These are phyloP conservation scores for Callorhinus ursinus DNA, from an alignment of 2,113 vertebrate species.

Conservation along the genomic window DNA sequence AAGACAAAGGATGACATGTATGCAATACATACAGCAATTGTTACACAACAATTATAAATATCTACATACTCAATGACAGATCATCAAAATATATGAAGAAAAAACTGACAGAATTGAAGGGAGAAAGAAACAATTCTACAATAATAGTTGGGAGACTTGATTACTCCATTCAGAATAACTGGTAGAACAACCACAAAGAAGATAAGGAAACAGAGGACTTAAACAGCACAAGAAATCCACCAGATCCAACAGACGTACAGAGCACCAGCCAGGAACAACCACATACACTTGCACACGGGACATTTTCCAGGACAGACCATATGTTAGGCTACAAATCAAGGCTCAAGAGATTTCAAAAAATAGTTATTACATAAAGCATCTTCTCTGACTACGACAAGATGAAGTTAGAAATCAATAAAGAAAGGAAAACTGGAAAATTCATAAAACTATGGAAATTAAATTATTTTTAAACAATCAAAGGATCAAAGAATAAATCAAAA, in stretches of 20 bases:
- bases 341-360: neutral
- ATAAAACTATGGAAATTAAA: neutral
- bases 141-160: too few relatives aligned
- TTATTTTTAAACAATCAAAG: neutral
- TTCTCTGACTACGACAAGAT: neutral
- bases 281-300: neutral
- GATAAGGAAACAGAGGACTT: neutral
- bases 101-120: neutral
- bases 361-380: neutral
- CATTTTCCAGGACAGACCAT: neutral
- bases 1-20: neutral
- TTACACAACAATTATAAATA: neutral
- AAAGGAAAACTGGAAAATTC: neutral
- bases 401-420: neutral
- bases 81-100: neutral
- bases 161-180: neutral
- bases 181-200: neutral
- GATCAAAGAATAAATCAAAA: neutral
- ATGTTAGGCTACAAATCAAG: neutral
- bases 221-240: neutral
- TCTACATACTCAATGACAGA: neutral
- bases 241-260: neutral
- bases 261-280: neutral
- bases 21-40: neutral
- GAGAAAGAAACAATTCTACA: neutral